Evolutionary conservation across 2,888 invertebrate species (phyloP).

Genomic region (Camponotus fellah): DNA sequence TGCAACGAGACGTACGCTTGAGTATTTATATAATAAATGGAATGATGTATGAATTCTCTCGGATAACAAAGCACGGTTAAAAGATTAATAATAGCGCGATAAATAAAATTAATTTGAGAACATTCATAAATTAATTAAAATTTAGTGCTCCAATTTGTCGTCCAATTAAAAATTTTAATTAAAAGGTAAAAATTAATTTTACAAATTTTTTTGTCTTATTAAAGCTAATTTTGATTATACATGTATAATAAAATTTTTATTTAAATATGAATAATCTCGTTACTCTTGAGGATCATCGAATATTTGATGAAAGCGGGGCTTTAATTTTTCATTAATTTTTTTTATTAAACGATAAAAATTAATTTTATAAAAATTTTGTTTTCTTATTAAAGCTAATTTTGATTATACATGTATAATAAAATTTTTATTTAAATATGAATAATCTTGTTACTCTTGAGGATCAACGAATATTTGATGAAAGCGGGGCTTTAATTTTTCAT

Average conservation of each 20-base stretch:
- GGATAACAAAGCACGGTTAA: not conserved
- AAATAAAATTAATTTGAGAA: slow-evolving; percentile 5
- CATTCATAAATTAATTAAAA: not conserved
- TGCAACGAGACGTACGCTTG: not conserved
- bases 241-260: not conserved
- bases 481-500: no score
- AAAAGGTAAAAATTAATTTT: not conserved
- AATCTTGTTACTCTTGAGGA: not conserved
- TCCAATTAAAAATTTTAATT: not conserved
- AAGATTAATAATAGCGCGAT: not conserved
- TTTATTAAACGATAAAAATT: no score
- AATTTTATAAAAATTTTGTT: no score
- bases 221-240: not conserved
- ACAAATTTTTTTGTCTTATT: not conserved
- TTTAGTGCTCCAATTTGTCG: not conserved
- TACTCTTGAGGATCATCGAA: no score
- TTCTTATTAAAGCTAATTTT: no score
- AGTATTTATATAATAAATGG: not conserved
- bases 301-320: not conserved
- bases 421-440: not conserved
- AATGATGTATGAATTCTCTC: not conserved
- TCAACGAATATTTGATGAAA: not conserved
- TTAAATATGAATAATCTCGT: not conserved
- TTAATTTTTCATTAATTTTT: no score
- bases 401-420: no score